Conservation (phyloP, 2,797 vertebrate species). For the Rhadinocentrus ornatus region DNA sequence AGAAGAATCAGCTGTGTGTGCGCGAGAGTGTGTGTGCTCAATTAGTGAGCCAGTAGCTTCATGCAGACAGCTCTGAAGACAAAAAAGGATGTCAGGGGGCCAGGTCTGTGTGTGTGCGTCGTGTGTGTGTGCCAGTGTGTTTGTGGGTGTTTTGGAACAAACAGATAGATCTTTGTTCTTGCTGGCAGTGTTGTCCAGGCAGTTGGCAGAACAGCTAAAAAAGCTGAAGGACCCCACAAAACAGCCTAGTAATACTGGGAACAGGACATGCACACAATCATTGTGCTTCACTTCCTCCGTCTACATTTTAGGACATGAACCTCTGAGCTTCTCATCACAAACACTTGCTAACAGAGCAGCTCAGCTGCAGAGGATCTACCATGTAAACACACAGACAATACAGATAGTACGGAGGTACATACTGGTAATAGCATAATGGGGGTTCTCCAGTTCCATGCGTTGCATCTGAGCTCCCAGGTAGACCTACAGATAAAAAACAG, state of each 20-base stretch:
- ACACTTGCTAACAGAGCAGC: slow-evolving; percentile 6
- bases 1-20: slow-evolving; percentile 35
- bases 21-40: slow-evolving; percentile 23
- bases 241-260: slow-evolving; percentile 49
- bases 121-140: slow-evolving; percentile 15
- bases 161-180: slow-evolving; percentile 69
- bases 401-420: slow-evolving; percentile 64
- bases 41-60: slow-evolving; percentile 34
- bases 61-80: slow-evolving; percentile 49
- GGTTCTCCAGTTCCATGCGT: slow-evolving; percentile 97
- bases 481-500: slow-evolving; percentile 73
- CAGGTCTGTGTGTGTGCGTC: slow-evolving; percentile 28
- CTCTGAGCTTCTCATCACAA: slow-evolving; percentile 15
- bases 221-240: slow-evolving; percentile 60
- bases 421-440: slow-evolving; percentile 98
- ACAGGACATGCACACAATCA: slow-evolving; percentile 45
- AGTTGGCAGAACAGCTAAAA: slow-evolving; percentile 68
- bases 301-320: slow-evolving; percentile 42
- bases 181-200: slow-evolving; percentile 57
- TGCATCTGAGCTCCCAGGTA: slow-evolving; percentile 96
- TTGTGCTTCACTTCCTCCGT: slow-evolving; percentile 50
- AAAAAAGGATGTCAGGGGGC: slow-evolving; percentile 62
- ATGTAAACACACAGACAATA: not conserved
- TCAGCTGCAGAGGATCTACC: slow-evolving; percentile 1
- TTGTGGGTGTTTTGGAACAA: slow-evolving; percentile 55